These are phyloP conservation scores for Mimumesa dahlbomi DNA, from an alignment of 2,888 invertebrate species.

Conservation along the genomic window DNA sequence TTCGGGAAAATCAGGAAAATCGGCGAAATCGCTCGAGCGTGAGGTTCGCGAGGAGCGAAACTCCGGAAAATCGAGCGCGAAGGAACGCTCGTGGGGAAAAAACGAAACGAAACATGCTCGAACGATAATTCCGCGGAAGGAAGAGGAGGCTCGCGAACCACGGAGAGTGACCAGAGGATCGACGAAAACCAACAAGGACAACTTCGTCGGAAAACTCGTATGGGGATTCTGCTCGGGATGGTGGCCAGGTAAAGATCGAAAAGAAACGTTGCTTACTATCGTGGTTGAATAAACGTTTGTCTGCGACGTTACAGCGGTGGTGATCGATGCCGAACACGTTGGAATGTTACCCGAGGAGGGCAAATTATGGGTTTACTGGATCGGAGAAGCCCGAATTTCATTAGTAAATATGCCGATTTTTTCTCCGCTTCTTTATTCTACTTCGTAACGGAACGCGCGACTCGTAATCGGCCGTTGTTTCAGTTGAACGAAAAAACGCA, in stretches of 20 bases:
- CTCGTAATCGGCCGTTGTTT: constrained; percentile 12
- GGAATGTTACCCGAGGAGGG: constrained; percentile 64
- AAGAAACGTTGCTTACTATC: no score
- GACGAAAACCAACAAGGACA: constrained; percentile 36
- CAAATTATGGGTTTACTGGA: constrained; percentile 73
- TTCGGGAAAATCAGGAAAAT: no score
- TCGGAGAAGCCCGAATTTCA: constrained; percentile 71
- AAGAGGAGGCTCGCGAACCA: background rate
- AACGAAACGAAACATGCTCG: background rate
- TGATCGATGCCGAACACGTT: constrained; percentile 70
- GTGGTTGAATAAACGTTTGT: constrained; percentile 28
- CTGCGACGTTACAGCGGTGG: constrained; percentile 60
- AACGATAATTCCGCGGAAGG: background rate
- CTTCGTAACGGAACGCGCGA: background rate
- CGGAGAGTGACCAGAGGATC: constrained; percentile 50
- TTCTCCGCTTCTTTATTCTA: constrained; percentile 21
- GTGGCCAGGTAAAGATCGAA: constrained; percentile 74
- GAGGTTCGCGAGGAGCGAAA: no score
- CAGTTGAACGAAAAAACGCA: constrained; percentile 67
- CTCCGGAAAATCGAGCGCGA: background rate
- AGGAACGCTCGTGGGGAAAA: background rate
- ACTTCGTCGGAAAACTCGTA: constrained; percentile 69
- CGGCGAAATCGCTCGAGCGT: no score
- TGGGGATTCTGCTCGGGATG: constrained; percentile 75
- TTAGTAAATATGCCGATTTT: constrained; percentile 62